Evolutionary conservation across 2,888 invertebrate species (phyloP).

Genomic region (Phytoseiulus persimilis): DNA sequence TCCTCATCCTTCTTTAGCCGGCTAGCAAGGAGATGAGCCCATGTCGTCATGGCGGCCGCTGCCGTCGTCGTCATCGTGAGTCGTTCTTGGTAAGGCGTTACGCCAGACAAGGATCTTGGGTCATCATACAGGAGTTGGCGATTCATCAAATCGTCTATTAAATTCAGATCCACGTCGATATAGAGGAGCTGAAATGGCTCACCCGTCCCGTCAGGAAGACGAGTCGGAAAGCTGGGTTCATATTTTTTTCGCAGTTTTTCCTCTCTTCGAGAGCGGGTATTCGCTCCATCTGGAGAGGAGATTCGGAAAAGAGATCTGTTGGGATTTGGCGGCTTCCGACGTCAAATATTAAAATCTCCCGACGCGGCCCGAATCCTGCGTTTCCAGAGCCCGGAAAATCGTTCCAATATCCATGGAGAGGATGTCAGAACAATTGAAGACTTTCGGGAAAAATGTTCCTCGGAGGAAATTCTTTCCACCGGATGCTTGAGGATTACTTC

Average conservation of each 20-base stretch:
- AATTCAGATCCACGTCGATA: neutral
- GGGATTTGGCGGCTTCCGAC: neutral
- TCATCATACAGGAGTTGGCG: neutral
- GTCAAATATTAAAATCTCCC: neutral
- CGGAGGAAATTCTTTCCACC: neutral
- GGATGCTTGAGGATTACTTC: no score
- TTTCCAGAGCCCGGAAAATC: neutral
- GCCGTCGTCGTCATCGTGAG: neutral
- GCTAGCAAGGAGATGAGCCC: neutral
- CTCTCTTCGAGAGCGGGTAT: neutral
- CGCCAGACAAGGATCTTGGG: neutral
- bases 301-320: neutral
- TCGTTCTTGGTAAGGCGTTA: neutral
- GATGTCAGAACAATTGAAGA: neutral
- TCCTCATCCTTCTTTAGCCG: neutral
- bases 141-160: conserved; percentile 5
- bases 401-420: neutral
- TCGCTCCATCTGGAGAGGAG: neutral
- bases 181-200: neutral
- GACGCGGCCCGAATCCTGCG: neutral
- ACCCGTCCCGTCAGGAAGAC: neutral
- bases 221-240: neutral
- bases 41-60: neutral
- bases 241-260: neutral
- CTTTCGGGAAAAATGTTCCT: neutral